Base-by-base conservation (phyloP, 92 coral and sea anemone genomes). In the Zoanthus gigantus region DNA sequence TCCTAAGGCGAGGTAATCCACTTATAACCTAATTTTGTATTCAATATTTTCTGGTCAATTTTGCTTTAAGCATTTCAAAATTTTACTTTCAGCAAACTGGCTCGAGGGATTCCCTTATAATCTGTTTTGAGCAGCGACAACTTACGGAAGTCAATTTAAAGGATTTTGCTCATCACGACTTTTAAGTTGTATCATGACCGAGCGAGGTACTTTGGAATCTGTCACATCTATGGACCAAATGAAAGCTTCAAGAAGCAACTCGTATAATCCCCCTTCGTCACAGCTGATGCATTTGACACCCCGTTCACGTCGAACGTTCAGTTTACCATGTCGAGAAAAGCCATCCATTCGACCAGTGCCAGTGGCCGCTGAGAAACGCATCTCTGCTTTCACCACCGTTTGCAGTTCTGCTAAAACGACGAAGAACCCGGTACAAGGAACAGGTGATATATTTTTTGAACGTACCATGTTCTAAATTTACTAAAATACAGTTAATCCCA, bases 281-380 rank as follows among this genome's bases (percentile, higher is more conserved):
- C 85, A 81, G 16, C 45, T 50, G 4, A n/a, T 23, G 2, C 85
- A 81, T 29, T 28, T 67, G 61, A 81, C 60, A 14, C 75, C 74
- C n/a, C 85, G 85, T 7, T 81, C 85, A 18, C 85, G 85, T 3
- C 31, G 85, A 67, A 81, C 85, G 9, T 81, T 81, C 46, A 81
- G 85, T 18, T 81, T 81, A 65, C 85, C 85, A 58, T 81, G 85
- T 81, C 85, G 85, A 81, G 85, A 81, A 31, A 81, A 81, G 46
- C 85, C 85, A 14, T 45, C 45, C 9, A 81, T 81, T 47, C 85
- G 75, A 6, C 85, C 76, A 13, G 45, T 74, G 6, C 85, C 76
- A 13, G 45, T 32, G 11, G n/a, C 28, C 4, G 75, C 46, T 48
- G 63, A 66, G 44, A 81, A 14, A 80, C 7, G 29, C 9, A 46